phyloP scores from a whole-genome alignment of 2,113 vertebrate genomes.

The Notarius quadriscutis region DNA sequence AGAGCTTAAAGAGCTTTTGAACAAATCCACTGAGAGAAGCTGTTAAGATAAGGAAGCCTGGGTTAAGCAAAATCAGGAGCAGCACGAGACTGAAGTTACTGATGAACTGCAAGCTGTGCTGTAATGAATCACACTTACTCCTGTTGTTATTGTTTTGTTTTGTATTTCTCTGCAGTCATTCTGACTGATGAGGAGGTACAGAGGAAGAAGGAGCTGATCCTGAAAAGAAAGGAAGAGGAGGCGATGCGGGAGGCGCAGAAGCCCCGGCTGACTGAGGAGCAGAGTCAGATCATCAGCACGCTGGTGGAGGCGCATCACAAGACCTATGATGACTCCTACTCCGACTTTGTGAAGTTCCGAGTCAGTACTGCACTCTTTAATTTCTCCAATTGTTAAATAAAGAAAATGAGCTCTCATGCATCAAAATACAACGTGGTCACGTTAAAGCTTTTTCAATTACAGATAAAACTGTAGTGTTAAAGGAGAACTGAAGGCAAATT shows the following conservation, averaged over 20 bases:
- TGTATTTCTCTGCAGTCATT: constrained; percentile 78
- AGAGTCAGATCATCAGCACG: constrained; percentile 81
- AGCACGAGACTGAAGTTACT: neutral
- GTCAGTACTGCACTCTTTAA: constrained; percentile 65
- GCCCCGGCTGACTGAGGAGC: constrained; percentile 86
- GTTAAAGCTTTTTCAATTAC: neutral
- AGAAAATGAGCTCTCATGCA: neutral
- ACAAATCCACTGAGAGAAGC: neutral
- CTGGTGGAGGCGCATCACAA: constrained; percentile 93
- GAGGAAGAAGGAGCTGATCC: constrained; percentile 93
- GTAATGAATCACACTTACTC: neutral
- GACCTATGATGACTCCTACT: constrained; percentile 91
- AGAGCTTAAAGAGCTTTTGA: neutral
- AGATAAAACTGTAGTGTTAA: neutral
- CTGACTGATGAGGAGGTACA: constrained; percentile 96
- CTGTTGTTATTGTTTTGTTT: neutral
- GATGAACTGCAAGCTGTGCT: neutral
- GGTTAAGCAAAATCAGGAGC: neutral
- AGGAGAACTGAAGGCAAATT: too few relatives aligned
- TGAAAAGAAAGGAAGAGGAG: constrained; percentile 93
- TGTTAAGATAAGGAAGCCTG: neutral
- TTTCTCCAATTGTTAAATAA: neutral
- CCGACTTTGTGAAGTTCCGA: constrained; percentile 88
- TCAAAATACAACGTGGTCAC: neutral
- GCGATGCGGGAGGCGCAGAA: constrained; percentile 84